Evolutionary conservation across 2,113 vertebrate genomes (phyloP), one percentile per base, ranked within the genome.

Genomic region (Polypterus bichir): DNA sequence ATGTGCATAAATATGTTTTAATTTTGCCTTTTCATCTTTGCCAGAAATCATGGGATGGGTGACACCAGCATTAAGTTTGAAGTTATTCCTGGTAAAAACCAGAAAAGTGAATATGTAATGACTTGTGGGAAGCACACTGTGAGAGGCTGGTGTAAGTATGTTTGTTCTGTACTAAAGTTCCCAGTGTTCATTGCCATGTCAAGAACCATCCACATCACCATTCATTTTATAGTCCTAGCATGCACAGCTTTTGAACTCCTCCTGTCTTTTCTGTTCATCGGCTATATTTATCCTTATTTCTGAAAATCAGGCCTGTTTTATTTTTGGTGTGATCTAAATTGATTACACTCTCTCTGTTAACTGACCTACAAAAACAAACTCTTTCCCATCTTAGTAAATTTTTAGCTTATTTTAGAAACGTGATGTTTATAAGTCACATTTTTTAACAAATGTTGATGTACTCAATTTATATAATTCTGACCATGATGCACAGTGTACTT

Each of bases 51-150:
- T 46, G 96, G 96, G 66, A 99, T 99, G 96, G 96, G 94, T 69
- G 96, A 99, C 72, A 99, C 96, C 58, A 93, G 91, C 80, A 97
- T 99, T 70, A 95, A 98, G 74, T 99, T 99, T 80, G 94, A 99
- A 86, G 96, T 99, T 77, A 97, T 99, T 75, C 96, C 95, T 56
- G 96, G 95, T 71, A 99, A 99, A 81, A 99, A 99, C 83, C 96
- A 99, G 91, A 98, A 97, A 83, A 99, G 96, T 8, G 96, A 99
- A 83, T 99, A 97, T 4, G 90, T 98, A 69, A 99, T 99, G 96
- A 93, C 93, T 1, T 99, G 96, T 62, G 96, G 96, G 69, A 99
- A 98, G 65, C 96, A 99, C 74, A 96, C 92, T 2, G 96, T 98
- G 67, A 89, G 90, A 45, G 95, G 95, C 65, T 97, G 93, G 93